These are phyloP conservation scores for Brachyhypopomus occidentalis DNA, from an alignment of 2,113 vertebrate species.

Conservation along the genomic window DNA sequence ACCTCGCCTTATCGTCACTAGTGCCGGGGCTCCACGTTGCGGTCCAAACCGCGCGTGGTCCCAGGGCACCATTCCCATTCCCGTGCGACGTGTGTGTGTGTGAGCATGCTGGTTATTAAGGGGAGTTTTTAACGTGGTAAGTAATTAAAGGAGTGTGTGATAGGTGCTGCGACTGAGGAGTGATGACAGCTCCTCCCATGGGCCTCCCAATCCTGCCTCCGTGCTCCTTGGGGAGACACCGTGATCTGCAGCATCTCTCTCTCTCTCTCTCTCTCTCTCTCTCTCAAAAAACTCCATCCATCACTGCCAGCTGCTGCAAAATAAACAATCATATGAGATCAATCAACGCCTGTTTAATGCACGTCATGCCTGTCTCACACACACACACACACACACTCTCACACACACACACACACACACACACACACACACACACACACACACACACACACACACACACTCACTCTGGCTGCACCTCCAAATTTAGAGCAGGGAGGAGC, in stretches of 20 bases:
- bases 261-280: conserved; percentile 54
- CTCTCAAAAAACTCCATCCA: conserved; percentile 65
- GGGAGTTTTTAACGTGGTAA: not conserved
- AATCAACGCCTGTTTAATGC: conserved; percentile 75
- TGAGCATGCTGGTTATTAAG: not conserved
- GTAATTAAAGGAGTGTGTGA: conserved; percentile 43
- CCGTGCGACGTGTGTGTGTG: not conserved
- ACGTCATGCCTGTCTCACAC: no score
- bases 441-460: no score
- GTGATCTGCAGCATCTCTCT: conserved; percentile 44
- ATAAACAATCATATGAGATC: conserved; percentile 72
- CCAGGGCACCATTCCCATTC: no score
- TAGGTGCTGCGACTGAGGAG: conserved; percentile 47
- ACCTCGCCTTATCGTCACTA: conserved; percentile 31
- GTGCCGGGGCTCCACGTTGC: not conserved
- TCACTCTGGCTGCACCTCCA: conserved; percentile 17
- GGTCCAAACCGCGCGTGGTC: not conserved
- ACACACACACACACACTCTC: no score
- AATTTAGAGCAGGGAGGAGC: conserved; percentile 9
- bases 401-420: no score
- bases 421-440: no score
- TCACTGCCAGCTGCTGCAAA: conserved; percentile 67
- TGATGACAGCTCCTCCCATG: conserved; percentile 47
- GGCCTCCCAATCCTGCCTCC: conserved; percentile 15
- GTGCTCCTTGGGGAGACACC: conserved; percentile 52